Evolutionary conservation across 2,113 vertebrate genomes (phyloP), one percentile per base, ranked within the genome.

Genomic region (Tachycineta bicolor): DNA sequence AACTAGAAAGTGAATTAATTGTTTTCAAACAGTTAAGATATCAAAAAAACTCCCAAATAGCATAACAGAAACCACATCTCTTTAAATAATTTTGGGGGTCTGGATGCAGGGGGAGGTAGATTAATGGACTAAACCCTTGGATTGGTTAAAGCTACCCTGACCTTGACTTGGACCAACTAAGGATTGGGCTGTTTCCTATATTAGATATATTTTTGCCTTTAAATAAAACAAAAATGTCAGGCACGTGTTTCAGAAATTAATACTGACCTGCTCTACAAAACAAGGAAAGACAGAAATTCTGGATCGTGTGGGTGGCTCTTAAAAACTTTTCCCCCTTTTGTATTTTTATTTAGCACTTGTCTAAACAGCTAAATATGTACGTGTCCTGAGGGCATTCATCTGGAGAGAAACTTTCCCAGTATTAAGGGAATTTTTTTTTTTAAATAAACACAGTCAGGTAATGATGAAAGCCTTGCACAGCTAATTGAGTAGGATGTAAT

Each of bases 301-400:
- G 18, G 47, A 17, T 90, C 76, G 53, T 73, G 16, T 90, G 43
- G 14, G 26, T 74, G 58, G 47, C 71, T 95, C 83, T 87, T 85
- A 55, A 89, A 94, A 90, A 33, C 31, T 41, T 59, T 31, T 44
- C 26, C 18, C 50, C 37, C 26, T 69, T 92, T 77, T 71, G 22
- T 95, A 23, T 88, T 94, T 21, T 92, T 69, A 74, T 47, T 88
- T 94, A 94, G 93, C 82, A 83, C 73, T 95, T 92, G 60, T 63
- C 50, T 95, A 90, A 86, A 83, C 25, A 23, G 34, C 68, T 90
- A 37, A 83, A 50, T 76, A 14, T 43, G 11, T 65, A 63, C 82
- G n/a, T 94, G 63, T 62, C 91, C 84, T 31, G 75, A 80, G 60
- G 87, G 52, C 3, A 3, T 78, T 92, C 60, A 93, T 81, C 75